Evolutionary conservation across 2,113 vertebrate genomes (phyloP).

Genomic region (Cyprinodon tularosa): DNA sequence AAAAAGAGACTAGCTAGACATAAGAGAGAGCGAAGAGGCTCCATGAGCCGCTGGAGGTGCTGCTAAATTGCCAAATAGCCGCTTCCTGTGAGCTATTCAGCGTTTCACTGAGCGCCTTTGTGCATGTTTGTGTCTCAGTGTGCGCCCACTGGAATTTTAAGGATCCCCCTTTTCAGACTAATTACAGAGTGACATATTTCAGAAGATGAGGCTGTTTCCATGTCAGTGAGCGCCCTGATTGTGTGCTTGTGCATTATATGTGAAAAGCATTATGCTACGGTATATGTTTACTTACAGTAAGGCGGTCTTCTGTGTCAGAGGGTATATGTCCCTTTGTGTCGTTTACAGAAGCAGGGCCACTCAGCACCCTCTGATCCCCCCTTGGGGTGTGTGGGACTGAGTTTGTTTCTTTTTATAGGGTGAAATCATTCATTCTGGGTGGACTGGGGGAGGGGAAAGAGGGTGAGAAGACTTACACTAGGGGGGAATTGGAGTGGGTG

Average conservation of each 20-base stretch:
- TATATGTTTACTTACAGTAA: slow-evolving; percentile 14
- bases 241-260: not conserved
- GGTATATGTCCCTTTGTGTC: slow-evolving; percentile 57
- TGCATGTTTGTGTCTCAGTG: slow-evolving; percentile 63
- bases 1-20: slow-evolving; percentile 57
- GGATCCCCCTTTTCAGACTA: slow-evolving; percentile 63
- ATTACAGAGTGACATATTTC: slow-evolving; percentile 68
- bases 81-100: slow-evolving; percentile 75
- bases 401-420: slow-evolving; percentile 64
- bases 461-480: slow-evolving; percentile 54
- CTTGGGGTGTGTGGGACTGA: slow-evolving; percentile 47
- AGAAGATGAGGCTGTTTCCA: slow-evolving; percentile 48
- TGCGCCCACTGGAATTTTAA: slow-evolving; percentile 72
- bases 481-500: slow-evolving; percentile 37
- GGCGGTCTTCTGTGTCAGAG: slow-evolving; percentile 58
- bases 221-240: slow-evolving; percentile 41
- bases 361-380: slow-evolving; percentile 21
- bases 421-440: slow-evolving; percentile 71
- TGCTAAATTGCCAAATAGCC: slow-evolving; percentile 65
- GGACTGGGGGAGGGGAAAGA: slow-evolving; percentile 36
- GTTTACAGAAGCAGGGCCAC: slow-evolving; percentile 67
- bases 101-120: slow-evolving; percentile 68
- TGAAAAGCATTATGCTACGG: not conserved
- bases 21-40: slow-evolving; percentile 48
- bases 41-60: slow-evolving; percentile 70